phyloP scores from a whole-genome alignment of 2,113 vertebrate species.

The Phoenicopterus ruber region DNA sequence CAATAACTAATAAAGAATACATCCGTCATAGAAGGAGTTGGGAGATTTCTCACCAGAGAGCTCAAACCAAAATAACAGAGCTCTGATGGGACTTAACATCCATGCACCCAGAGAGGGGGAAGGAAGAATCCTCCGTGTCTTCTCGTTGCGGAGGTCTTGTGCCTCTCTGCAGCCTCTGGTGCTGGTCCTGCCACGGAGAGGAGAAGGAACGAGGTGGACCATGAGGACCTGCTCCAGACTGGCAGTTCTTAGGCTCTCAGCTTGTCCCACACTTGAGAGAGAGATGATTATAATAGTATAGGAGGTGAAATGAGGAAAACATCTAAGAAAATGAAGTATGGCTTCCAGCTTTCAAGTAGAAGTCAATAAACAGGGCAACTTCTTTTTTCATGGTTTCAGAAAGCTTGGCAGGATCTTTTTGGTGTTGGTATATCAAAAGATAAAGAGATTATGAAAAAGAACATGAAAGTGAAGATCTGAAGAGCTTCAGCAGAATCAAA shows the following conservation, averaged over 20 bases:
- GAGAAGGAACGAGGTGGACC: background rate
- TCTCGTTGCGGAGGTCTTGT: background rate
- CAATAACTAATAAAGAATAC: background rate
- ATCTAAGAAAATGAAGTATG: background rate
- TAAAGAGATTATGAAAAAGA: background rate
- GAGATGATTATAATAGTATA: background rate
- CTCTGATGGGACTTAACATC: background rate
- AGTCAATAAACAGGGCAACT: constrained; percentile 12
- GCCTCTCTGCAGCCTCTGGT: background rate
- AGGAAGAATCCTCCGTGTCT: background rate
- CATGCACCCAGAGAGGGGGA: background rate
- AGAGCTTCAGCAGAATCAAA: background rate
- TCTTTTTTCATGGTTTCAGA: background rate
- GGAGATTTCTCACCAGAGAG: background rate
- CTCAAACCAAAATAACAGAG: background rate
- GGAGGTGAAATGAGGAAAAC: background rate
- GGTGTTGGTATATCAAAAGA: background rate
- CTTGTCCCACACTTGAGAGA: background rate
- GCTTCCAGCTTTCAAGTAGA: background rate
- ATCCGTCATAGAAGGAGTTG: background rate
- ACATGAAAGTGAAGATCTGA: constrained; percentile 32
- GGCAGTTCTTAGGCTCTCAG: background rate
- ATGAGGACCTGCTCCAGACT: background rate
- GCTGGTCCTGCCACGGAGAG: background rate
- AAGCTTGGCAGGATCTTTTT: background rate